A percentile compares a stretch with the other conserved stretches of the same genome.
phyloP scores from a whole-genome alignment of 2,888 invertebrate genomes.

The Macrophya annulata region DNA sequence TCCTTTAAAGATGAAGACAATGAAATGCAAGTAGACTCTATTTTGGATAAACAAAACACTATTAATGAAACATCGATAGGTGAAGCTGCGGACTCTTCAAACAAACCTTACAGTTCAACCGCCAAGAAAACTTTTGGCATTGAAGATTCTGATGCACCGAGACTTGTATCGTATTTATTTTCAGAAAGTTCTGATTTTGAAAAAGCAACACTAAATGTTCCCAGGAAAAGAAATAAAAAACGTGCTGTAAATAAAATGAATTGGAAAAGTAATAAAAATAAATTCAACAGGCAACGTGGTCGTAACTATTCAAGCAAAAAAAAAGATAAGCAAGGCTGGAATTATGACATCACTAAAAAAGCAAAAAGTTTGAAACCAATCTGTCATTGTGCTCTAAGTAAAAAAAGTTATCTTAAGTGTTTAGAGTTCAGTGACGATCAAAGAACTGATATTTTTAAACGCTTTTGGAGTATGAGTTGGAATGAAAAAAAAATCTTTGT shows the following conservation, averaged over 20 bases:
- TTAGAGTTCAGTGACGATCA: background rate
- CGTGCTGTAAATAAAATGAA: slow-evolving; percentile 10
- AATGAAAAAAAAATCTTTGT: background rate
- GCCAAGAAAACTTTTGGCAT: background rate
- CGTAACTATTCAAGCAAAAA: slow-evolving; percentile 10
- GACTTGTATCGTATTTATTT: background rate
- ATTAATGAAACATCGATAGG: background rate
- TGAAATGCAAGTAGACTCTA: slow-evolving; percentile 5
- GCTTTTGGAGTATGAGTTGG: background rate
- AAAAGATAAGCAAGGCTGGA: background rate
- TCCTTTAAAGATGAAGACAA: background rate
- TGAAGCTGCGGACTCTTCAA: background rate
- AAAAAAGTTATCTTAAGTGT: background rate
- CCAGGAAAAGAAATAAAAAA: background rate
- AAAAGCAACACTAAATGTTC: background rate
- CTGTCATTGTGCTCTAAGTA: slow-evolving; percentile 10
- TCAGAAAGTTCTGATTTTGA: too few species aligned
- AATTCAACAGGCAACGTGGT: background rate
- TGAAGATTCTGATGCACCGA: background rate
- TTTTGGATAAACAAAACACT: background rate
- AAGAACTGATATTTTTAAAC: background rate
- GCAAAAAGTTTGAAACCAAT: slow-evolving; percentile 1
- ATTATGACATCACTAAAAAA: slow-evolving; percentile 1
- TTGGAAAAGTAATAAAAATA: slow-evolving; percentile 10
- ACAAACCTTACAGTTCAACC: background rate